A percentile compares a stretch with the other conserved stretches of the same genome.
Evolutionary conservation across 2,797 vertebrate genomes (phyloP).

Genomic region (Ptychobarbus kaznakovi): DNA sequence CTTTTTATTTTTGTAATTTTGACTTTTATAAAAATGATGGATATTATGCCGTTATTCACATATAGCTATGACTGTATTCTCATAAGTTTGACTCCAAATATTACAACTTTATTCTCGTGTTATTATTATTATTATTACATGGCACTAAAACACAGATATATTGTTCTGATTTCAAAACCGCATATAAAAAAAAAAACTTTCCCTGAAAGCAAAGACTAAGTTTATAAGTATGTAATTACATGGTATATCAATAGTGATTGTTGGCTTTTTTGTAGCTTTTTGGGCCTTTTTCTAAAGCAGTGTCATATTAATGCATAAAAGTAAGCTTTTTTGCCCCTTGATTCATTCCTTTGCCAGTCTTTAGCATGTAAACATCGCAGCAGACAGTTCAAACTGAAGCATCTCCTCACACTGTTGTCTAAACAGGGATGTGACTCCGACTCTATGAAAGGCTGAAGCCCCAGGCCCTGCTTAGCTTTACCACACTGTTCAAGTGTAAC

Average conservation of each 20-base stretch:
- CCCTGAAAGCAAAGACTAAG: background rate
- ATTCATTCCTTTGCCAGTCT: background rate
- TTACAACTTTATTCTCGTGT: no score
- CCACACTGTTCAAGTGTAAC: conserved; percentile 52
- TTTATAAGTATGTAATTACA: background rate
- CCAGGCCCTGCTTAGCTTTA: conserved; percentile 41
- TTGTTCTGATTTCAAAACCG: background rate
- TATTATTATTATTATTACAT: no score
- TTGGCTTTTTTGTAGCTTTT: background rate
- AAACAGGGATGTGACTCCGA: conserved; percentile 54
- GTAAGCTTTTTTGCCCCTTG: background rate
- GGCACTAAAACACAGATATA: no score
- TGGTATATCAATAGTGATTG: background rate
- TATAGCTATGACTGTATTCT: no score
- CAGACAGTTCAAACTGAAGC: conserved; percentile 28
- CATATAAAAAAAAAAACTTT: background rate
- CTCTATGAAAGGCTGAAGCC: conserved; percentile 42
- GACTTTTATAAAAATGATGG: no score
- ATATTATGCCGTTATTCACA: no score
- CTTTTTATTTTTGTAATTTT: no score
- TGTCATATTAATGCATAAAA: background rate
- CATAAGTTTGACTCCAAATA: no score
- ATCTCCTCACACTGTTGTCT: conserved; percentile 52
- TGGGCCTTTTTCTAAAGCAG: background rate
- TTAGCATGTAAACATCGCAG: background rate